A percentile compares a stretch with the other conserved stretches of the same genome.
Evolutionary conservation across 2,797 vertebrate genomes (phyloP).

Genomic region (Cheirogaleus major): DNA sequence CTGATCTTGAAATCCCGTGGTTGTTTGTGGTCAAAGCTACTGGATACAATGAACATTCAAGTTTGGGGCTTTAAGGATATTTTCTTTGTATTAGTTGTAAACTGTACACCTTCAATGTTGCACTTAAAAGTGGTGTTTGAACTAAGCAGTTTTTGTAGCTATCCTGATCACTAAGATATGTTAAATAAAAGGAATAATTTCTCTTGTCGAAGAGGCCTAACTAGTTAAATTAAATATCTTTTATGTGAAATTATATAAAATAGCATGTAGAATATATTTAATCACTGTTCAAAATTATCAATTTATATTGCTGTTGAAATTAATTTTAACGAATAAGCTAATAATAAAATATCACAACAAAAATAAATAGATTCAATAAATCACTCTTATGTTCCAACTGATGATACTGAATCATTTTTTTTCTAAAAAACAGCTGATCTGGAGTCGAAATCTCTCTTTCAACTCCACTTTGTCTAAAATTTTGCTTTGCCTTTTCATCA

Average conservation of each 20-base stretch:
- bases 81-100: conserved; percentile 5
- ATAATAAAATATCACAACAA: neutral
- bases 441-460: neutral
- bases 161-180: neutral
- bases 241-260: conserved; percentile 7
- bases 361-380: conserved; percentile 26
- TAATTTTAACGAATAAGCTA: conserved; percentile 10
- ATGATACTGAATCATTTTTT: neutral
- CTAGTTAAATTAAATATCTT: neutral
- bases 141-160: neutral
- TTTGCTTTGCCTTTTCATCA: conserved; percentile 25
- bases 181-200: conserved; percentile 33
- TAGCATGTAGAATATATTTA: neutral
- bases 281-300: neutral
- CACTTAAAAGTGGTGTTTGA: conserved; percentile 36
- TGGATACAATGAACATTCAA: conserved; percentile 32
- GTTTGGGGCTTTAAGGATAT: conserved; percentile 5
- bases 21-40: conserved; percentile 74
- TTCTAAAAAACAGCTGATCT: neutral
- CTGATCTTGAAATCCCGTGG: conserved; percentile 78
- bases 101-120: conserved; percentile 26
- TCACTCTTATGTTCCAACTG: neutral
- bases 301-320: conserved; percentile 27
- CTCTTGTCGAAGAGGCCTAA: neutral
- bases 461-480: neutral